Conservation (phyloP, 2,888 invertebrate genomes). For the Lithophane ornitopus region DNA sequence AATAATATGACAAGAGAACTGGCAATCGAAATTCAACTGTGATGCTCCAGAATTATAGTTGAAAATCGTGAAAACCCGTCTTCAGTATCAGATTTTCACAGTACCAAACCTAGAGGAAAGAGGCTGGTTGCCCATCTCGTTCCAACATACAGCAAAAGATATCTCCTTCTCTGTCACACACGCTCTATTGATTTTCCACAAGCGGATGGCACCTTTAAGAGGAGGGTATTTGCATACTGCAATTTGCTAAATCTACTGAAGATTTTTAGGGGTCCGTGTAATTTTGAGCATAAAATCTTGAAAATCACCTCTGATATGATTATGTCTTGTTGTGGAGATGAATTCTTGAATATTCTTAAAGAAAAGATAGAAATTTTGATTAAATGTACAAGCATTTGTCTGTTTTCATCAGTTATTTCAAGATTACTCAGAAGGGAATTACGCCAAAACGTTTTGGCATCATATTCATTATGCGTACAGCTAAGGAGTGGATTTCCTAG, state of each 20-base stretch:
- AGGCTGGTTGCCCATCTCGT: slow-evolving; percentile 66
- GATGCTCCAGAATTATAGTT: rapidly evolving
- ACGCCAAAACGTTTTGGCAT: neutral
- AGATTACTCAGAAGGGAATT: neutral
- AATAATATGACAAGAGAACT: slow-evolving; percentile 31
- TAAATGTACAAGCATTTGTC: slow-evolving; percentile 5
- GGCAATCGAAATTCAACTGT: slow-evolving; percentile 34
- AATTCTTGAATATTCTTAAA: slow-evolving; percentile 14
- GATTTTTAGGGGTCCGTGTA: slow-evolving; percentile 41
- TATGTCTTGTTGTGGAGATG: neutral
- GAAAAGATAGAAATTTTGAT: slow-evolving; percentile 34
- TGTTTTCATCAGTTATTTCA: slow-evolving; percentile 5
- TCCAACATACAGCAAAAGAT: slow-evolving; percentile 22
- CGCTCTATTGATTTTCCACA: slow-evolving; percentile 83
- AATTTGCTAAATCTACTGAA: slow-evolving; percentile 69
- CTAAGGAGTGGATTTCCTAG: neutral
- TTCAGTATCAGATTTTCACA: slow-evolving; percentile 72
- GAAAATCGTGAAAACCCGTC: slow-evolving; percentile 22
- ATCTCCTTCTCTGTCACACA: slow-evolving; percentile 52
- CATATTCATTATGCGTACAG: neutral
- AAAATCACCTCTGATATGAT: slow-evolving; percentile 16
- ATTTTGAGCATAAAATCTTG: slow-evolving; percentile 33
- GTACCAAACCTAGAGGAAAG: slow-evolving; percentile 69
- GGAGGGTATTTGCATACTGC: slow-evolving; percentile 80
- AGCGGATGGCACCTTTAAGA: slow-evolving; percentile 72